Base-by-base conservation (phyloP, 2,888 invertebrate genomes). In the Aelia acuminata region DNA sequence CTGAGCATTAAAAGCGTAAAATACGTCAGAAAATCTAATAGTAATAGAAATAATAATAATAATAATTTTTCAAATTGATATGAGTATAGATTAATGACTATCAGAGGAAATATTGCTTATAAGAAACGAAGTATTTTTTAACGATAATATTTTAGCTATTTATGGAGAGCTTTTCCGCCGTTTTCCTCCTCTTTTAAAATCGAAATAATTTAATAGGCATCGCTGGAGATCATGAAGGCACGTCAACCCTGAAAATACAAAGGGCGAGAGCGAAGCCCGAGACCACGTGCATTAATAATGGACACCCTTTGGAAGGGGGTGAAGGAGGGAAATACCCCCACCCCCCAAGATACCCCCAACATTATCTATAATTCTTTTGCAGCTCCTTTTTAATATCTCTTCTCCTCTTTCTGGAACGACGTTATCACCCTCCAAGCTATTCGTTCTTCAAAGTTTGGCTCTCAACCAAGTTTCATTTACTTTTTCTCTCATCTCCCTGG, bases 321-420 rank as follows among this genome's bases (percentile, higher is more conserved):
- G 13, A 39, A 39, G 39, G 80, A 20, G 20, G 43, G 43, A 43
- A 43, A 47, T 13, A 18, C 20, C 35, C 22, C 80, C 80, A n/a
- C 39, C n/a, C n/a, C n/a, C n/a, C n/a, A n/a, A n/a, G n/a, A n/a
- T n/a, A n/a, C n/a, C n/a, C 22, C 22, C 43, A 0, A 11, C 43
- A 80, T 80, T 80, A 80, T 80, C 80, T 80, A 80, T 80, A 80
- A 80, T 80, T 80, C 80, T 80, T 47, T 43, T 80, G 43, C 80
- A 43, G 80, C 80, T 43, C 80, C 43, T 39, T 70, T 70, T 35
- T 70, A 70, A 70, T n/a, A 70, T 70, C 63, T 70, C 63, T 70
- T 70, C 63, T 80, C 80, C 80, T 43, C 80, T 47, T n/a, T 7
- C 43, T n/a, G n/a, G 43, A 47, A 80, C n/a, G 80, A 80, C 43